Evolutionary conservation across 2,797 vertebrate species (phyloP).

Genomic region (Rhinophrynus dorsalis): DNA sequence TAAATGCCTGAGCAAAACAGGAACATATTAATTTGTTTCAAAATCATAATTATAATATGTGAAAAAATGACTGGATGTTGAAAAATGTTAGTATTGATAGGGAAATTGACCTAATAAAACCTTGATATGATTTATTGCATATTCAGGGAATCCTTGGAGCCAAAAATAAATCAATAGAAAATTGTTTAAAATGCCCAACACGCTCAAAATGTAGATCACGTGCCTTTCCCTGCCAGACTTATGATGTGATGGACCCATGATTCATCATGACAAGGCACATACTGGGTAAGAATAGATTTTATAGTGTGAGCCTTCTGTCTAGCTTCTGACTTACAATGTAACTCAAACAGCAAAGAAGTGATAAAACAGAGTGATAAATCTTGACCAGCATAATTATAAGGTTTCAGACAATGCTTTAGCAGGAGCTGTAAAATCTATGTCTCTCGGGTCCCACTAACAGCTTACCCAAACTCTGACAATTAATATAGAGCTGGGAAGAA

Average conservation of each 20-base stretch:
- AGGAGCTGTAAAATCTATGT: slow-evolving; percentile 5
- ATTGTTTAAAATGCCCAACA: slow-evolving; percentile 30
- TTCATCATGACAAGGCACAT: slow-evolving; percentile 36
- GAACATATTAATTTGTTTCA: background rate
- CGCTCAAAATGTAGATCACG: background rate
- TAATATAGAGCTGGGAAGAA: background rate
- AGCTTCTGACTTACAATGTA: slow-evolving; percentile 18
- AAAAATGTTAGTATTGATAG: slow-evolving; percentile 14
- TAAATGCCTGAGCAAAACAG: background rate
- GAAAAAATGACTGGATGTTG: background rate
- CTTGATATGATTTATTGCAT: slow-evolving; percentile 22
- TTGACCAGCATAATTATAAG: slow-evolving; percentile 25
- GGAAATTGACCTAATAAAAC: slow-evolving; percentile 14
- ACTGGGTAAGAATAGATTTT: slow-evolving; percentile 17
- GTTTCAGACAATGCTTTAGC: slow-evolving; percentile 28
- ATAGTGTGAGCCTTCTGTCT: slow-evolving; percentile 12
- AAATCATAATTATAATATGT: background rate
- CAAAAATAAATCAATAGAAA: slow-evolving; percentile 17
- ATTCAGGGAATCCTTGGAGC: slow-evolving; percentile 17
- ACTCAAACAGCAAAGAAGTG: background rate
- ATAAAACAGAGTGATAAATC: slow-evolving; percentile 30
- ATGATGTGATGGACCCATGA: slow-evolving; percentile 35
- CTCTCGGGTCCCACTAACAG: background rate
- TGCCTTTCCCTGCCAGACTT: slow-evolving; percentile 14
- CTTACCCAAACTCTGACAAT: background rate